Base-by-base conservation (phyloP, 1,140 invertebrate species). In the Halesus radiatus region DNA sequence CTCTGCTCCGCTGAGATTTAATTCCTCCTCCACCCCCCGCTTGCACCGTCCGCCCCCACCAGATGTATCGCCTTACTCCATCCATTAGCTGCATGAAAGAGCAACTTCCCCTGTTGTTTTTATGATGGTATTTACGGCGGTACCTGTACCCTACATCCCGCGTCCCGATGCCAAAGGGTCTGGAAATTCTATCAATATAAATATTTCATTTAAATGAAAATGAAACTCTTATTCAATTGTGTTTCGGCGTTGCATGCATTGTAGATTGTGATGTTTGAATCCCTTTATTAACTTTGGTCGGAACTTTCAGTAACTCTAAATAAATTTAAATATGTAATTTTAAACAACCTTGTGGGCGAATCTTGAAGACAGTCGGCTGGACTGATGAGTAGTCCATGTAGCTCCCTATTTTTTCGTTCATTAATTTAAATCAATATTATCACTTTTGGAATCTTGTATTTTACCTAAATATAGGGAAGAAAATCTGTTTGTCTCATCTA, bases 31-130 rank as follows among this genome's bases (percentile, higher is more conserved):
- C 54, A 58, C 7, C 54, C 54, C 54, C 56, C 1, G n/a, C 54
- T n/a, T 20, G 26, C 56, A 60, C 10, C 56, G 20, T 5, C 68
- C 68, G 10, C 50, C 32, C 37, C 45, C 18, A 16, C 56, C 75
- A 52, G 58, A 66, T 52, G 60, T 76, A 76, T 76, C 75, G 58
- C 32, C 75, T 76, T 76, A 64, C 75, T 64, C 58, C 75, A 52
- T 76, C 75, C 75, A 76, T 76, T 76, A 76, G 75, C 58, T 76
- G 75, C 75, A 76, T 76, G 75, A 66, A 62, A 76, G 75, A 76
- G 58, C 60, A 76, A 50, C 75, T 54, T 29, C 53, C 45, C 70
- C 53, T 72, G 54, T 75, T 75, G 68, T 75, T 75, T 72, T 58
- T 74, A 75, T 75, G 23, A 10, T 60, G 18, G 15, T 75, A 75